Percentiles rank a stretch among this genome's conserved stretches.
Conservation (phyloP, 1,140 invertebrate genomes). For the Drosophila baimaii region DNA sequence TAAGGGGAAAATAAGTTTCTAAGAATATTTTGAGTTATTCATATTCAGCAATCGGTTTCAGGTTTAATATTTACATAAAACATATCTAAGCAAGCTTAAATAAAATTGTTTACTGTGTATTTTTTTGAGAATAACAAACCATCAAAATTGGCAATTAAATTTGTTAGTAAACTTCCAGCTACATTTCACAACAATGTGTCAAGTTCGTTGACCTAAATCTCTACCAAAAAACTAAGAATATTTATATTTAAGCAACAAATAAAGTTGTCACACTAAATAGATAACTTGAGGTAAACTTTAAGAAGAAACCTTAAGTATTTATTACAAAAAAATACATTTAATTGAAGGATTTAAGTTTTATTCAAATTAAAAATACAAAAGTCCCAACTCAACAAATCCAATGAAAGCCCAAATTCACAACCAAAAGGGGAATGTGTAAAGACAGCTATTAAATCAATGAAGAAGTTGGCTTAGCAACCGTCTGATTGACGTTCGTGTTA, state of each 20-base stretch:
- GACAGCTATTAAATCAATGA: neutral
- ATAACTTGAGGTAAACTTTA: neutral
- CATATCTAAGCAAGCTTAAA: neutral
- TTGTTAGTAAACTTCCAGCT: neutral
- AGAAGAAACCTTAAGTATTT: neutral
- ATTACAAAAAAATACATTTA: neutral
- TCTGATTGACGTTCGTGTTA: neutral
- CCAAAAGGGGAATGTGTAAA: neutral
- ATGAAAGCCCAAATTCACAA: neutral
- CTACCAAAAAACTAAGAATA: neutral
- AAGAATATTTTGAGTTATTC: no score
- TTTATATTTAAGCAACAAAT: neutral
- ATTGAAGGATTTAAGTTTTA: neutral
- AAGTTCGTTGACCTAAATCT: constrained; percentile 2
- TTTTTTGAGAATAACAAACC: no score
- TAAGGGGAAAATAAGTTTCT: no score
- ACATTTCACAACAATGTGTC: neutral
- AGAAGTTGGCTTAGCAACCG: neutral
- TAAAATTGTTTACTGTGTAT: no score
- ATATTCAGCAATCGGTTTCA: no score
- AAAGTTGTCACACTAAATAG: neutral
- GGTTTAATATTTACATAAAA: no score
- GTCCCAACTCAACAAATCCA: accelerated
- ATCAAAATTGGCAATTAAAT: neutral
- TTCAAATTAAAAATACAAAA: neutral